Evolutionary conservation across 2,888 invertebrate species (phyloP).

Genomic region (Magallana nippona): DNA sequence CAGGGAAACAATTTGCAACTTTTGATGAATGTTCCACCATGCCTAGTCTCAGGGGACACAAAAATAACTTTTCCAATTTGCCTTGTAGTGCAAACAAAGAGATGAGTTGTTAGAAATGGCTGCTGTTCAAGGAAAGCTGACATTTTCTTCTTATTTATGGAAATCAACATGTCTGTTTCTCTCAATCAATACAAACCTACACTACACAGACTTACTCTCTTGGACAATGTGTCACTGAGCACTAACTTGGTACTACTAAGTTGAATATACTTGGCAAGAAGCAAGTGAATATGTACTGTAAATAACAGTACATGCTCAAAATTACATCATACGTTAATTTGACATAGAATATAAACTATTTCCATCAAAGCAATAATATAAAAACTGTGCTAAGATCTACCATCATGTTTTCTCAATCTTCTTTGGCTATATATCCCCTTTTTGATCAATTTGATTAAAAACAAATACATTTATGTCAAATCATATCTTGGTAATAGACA

Average conservation of each 20-base stretch:
- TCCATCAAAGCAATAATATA: no score
- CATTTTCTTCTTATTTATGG: constrained; percentile 35
- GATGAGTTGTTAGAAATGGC: constrained; percentile 32
- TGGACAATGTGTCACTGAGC: neutral
- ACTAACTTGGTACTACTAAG: neutral
- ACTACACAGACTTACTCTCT: neutral
- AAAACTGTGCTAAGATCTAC: no score
- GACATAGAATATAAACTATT: no score
- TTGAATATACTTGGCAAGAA: no score
- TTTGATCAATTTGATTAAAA: no score
- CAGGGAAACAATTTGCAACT: constrained; percentile 1
- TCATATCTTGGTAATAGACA: neutral
- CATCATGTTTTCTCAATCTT: no score
- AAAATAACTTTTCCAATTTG: constrained; percentile 32
- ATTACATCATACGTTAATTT: no score
- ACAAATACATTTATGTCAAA: no score
- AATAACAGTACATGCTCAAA: no score
- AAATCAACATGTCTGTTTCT: constrained; percentile 28
- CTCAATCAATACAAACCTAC: constrained; percentile 18
- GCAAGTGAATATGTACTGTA: no score
- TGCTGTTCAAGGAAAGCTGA: constrained; percentile 30
- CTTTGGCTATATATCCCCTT: no score
- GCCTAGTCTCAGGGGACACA: constrained; percentile 5
- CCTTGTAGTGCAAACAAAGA: constrained; percentile 33
- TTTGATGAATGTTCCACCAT: constrained; percentile 21